Base-by-base conservation (phyloP, 2,113 vertebrate species). In the Platysternon megacephalum region DNA sequence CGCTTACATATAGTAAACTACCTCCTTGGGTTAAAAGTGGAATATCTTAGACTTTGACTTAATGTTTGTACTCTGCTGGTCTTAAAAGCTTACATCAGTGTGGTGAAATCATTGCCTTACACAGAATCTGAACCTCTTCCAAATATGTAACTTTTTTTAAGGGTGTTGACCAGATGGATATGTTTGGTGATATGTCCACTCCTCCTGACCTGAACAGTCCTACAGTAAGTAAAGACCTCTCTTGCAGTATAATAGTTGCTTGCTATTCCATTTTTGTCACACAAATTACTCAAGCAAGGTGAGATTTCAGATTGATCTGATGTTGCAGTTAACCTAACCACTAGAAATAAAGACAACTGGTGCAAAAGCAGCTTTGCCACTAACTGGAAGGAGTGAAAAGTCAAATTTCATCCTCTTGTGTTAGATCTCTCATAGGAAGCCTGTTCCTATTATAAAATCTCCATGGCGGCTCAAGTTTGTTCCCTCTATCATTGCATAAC, bases 121-220 rank as follows among this genome's bases (percentile, higher is more conserved):
- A 35, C 44, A 78, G 16, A 46, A 94, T 96, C 4, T 44, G 94
- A 95, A 97, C 96, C 96, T 97, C 78, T 98, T 98, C 84, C 90
- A 97, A 94, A 97, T 68, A 91, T 97, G 89, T 55, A 61, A 96
- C 48, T 87, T 96, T 24, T 93, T 97, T 98, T 88, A 98, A 99
- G 99, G 98, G 98, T 94, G 98, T 98, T 97, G 98, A 99, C 86
- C 99, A 99, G 96, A 98, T 98, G 98, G 98, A 99, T 97, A 98
- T 99, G 92, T 99, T 99, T 98, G 99, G 99, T 97, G 99, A 98
- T 98, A 99, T 99, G 98, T 99, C 99, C 85, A 99, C 99, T 95
- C 99, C 99, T 49, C 99, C 99, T 97, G 99, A 99, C 97, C 98
- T 99, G 93, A 98, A 94, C 97, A 98, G 98, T 97, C 98, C 99